phyloP scores from a whole-genome alignment of 2,113 vertebrate genomes.

The Leptocoma aspasia region DNA sequence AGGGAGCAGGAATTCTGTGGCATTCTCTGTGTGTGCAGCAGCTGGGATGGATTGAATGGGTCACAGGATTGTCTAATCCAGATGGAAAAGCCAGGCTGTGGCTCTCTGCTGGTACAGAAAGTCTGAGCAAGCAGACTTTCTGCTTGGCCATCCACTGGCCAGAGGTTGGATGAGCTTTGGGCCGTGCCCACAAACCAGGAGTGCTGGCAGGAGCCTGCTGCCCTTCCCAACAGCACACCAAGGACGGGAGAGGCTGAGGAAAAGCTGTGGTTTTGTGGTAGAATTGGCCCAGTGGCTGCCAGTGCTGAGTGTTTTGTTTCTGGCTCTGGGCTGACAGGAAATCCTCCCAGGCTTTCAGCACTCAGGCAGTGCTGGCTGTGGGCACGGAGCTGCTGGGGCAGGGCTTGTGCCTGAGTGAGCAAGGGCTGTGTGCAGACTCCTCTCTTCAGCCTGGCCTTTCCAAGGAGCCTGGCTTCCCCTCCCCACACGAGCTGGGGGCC shows the following conservation, averaged over 20 bases:
- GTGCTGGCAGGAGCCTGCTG: neutral
- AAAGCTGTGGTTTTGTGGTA: neutral
- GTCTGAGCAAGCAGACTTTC: neutral
- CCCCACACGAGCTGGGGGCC: neutral
- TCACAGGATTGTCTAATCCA: neutral
- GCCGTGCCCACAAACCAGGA: neutral
- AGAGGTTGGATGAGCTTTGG: neutral
- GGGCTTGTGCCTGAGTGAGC: neutral
- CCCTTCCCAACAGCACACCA: neutral
- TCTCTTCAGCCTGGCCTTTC: neutral
- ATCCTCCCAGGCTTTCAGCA: neutral
- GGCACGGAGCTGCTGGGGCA: neutral
- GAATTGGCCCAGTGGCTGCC: neutral
- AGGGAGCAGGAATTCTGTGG: neutral
- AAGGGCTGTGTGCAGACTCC: fast-evolving
- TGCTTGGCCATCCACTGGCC: no score
- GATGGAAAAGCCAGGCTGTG: neutral
- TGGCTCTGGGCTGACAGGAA: neutral
- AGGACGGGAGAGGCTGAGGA: neutral
- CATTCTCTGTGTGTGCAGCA: neutral
- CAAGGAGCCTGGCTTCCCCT: neutral
- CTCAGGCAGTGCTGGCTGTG: neutral
- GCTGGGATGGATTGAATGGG: neutral
- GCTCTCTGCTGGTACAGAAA: neutral
- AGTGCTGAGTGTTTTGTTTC: neutral